Base-by-base conservation (phyloP, 2,113 vertebrate species). In the Seriola aureovittata region DNA sequence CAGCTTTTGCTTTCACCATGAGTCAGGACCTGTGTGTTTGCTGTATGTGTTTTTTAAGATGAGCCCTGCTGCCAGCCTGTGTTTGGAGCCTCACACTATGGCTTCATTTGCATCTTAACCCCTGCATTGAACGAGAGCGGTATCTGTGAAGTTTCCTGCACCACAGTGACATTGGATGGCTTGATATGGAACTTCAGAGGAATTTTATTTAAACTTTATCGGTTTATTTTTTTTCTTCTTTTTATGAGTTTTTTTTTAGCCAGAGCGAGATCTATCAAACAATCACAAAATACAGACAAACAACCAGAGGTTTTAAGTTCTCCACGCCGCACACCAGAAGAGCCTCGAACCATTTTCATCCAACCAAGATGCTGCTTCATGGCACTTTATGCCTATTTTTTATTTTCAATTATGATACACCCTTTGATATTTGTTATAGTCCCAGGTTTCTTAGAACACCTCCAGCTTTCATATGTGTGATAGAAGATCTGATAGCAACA, bases 71-170 rank as follows among this genome's bases (percentile, higher is more conserved):
- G 34, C 34, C 17, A 25, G 58, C 21, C 14, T 46, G 71, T 59
- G 14, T 66, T 76, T 8, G 57, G 40, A 66, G 68, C 64, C 2
- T 12, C 65, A 81, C 16, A 11, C 65, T 25, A 23, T 66, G 9
- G 40, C 59, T 60, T 69, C 8, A 82, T 90, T 87, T 90, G 78
- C 82, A 87, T 84, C 46, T 36, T 50, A 68, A 78, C 78, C 79
- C 62, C 64, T 69, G 54, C 42, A 50, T 7, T 68, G 52, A 71
- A 76, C 11, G 8, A 67, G 66, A 71, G 57, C 57, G 34, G 48
- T 23, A 67, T 46, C 70, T 71, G 67, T 79, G 75, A 62, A 60
- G 75, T 69, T 32, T 17, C 21, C 66, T 66, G 62, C 52, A 70
- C 40, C 40, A 6, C 69, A 58, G 38, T 76, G 75, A 50, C 64